Base-by-base conservation (phyloP, 1,140 invertebrate genomes). In the Cepaea nemoralis region DNA sequence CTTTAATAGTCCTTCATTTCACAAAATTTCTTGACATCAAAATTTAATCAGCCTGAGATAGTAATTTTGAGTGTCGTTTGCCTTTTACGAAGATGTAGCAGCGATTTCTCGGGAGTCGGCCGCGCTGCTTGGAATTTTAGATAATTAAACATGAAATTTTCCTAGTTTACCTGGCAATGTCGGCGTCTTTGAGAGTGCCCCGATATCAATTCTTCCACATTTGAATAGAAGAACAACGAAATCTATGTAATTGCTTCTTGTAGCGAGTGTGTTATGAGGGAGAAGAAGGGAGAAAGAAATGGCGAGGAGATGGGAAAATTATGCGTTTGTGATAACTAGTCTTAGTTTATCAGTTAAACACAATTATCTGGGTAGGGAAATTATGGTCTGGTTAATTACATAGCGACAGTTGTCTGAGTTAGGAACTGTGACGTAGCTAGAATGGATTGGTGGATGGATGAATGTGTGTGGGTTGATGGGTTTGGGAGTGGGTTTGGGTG, bases 1-100 rank as follows among this genome's bases (percentile, higher is more conserved):
- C 42, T 50, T 45, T 75, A 75, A 75, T 75, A 75, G 40, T 75
- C 33, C 31, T 75, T 75, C 73, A 75, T 75, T 75, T 55, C 27
- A 27, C 16, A 74, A 74, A 40, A 33, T 40, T 42, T 55, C 70
- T 27, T 31, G 42, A 75, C 40, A 75, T 55, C 40, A 75, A 75
- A 75, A 50, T 75, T 75, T 75, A 75, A 75, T 75, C 39, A 22
- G 48, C 42, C 31, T 14, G 22, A 35, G 42, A 55, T 27, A 50
- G 73, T 35, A 75, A 75, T 75, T 75, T 75, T 33, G 14, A 55
- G 73, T 50, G 73, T 75, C 73, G 33, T 50, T 50, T 75, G 40
- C 33, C 40, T 33, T 42, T 33, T 33, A 16, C 42, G 45, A 75
- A 31, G 33, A 3, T 31, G 6, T 50, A 16, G 22, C 5, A 75